These are phyloP conservation scores for Sarcophaga variegata DNA, from an alignment of 2,888 invertebrate genomes.

Conservation along the genomic window DNA sequence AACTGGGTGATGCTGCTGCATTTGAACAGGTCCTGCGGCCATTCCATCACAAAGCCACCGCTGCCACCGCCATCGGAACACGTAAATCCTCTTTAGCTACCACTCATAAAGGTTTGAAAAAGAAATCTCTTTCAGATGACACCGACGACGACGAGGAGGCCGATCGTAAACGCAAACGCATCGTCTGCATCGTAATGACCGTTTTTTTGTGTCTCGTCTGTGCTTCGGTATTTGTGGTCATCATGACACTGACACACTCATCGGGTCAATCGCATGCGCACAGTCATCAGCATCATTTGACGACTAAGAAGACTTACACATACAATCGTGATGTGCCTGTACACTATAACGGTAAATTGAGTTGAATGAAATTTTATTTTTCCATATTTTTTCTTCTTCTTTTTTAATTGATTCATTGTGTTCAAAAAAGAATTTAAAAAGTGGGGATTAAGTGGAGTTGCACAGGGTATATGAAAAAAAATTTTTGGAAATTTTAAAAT, in stretches of 20 bases:
- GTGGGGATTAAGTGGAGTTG: not conserved
- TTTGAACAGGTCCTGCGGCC: conserved; percentile 81
- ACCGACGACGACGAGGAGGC: conserved; percentile 84
- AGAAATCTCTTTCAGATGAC: conserved; percentile 82
- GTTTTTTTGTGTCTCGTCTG: conserved; percentile 88
- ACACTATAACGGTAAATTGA: conserved; percentile 80
- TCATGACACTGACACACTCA: conserved; percentile 89
- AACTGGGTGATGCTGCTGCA: conserved; percentile 80
- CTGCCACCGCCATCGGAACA: conserved; percentile 71
- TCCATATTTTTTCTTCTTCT: not conserved
- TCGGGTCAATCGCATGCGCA: conserved; percentile 86
- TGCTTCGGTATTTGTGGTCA: conserved; percentile 89
- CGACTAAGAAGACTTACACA: conserved; percentile 86
- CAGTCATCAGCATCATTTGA: conserved; percentile 85
- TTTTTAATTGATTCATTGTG: not conserved
- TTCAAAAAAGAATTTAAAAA: too few relatives aligned
- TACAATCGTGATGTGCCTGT: conserved; percentile 83
- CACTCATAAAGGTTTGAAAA: conserved; percentile 78
- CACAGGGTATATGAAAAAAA: too few relatives aligned
- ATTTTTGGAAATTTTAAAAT: too few relatives aligned
- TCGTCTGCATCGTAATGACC: conserved; percentile 87
- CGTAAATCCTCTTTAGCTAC: conserved; percentile 78
- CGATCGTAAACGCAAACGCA: conserved; percentile 86
- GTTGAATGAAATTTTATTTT: conserved; percentile 48
- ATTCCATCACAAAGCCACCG: conserved; percentile 79